Evolutionary conservation across 2,113 vertebrate genomes (phyloP), one percentile per base, ranked within the genome.

Genomic region (Fukomys damarensis): DNA sequence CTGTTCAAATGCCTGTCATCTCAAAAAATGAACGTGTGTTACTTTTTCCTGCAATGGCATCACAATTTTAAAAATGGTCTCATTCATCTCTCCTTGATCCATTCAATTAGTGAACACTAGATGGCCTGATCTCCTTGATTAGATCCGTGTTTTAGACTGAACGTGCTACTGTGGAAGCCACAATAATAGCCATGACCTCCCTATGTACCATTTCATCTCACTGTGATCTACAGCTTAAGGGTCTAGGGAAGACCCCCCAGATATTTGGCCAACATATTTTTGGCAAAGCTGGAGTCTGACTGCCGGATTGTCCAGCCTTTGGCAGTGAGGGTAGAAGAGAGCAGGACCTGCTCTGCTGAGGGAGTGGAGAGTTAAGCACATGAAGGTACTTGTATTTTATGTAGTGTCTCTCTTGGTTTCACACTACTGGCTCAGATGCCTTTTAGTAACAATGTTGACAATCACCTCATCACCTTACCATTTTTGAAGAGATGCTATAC

Each of bases 1-100:
- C 91, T 91, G 86, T 83, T 96, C 87, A 89, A 93, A 46, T 93
- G 82, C 4, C 26, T 49, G 16, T 81, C 38, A 56, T 41, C 77
- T 63, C 72, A 85, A 13, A 13, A 96, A 91, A 66, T 79, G n/a
- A 95, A 52, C 2, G 54, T 70, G 12, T 74, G 59, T 13, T 83
- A 22, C 59, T 86, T 68, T 91, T 58, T 95, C 94, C 41, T 76
- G 32, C 7, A 8, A 56, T 94, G 54, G 24, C 54, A 66, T 88
- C 38, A 52, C 65, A 88, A 70, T 59, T 88, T 82, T 79, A 3
- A 91, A 89, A 91, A 86, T 65, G 3, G 2, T 20, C 63, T 91
- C 52, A 63, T 96, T 83, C 49, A 89, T 86, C 41, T 84, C 52
- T 96, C 92, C 54, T 95, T 43, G 80, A 3, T 52, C 77, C 8